phyloP scores from a whole-genome alignment of 2,888 invertebrate genomes.

The Digitonthophagus gazella region DNA sequence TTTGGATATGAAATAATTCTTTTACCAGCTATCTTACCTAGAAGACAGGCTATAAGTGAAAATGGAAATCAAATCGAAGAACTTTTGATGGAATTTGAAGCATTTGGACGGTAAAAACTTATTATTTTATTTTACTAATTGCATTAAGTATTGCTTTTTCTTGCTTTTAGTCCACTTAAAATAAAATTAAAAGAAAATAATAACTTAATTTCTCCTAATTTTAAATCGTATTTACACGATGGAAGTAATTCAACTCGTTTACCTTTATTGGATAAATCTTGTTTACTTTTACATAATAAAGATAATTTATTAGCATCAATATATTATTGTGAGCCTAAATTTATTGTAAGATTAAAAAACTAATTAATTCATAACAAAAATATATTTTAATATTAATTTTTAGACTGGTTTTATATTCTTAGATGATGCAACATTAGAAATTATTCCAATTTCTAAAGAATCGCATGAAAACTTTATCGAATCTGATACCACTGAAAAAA shows the following conservation, averaged over 20 bases:
- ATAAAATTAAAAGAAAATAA: conserved; percentile 63
- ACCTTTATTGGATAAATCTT: conserved; percentile 50
- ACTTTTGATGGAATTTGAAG: conserved; percentile 59
- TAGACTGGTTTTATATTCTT: conserved; percentile 69
- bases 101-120: conserved; percentile 58
- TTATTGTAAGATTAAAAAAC: conserved; percentile 56
- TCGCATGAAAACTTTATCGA: conserved; percentile 48
- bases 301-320: conserved; percentile 62
- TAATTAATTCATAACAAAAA: not conserved
- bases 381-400: conserved; percentile 18
- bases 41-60: conserved; percentile 46
- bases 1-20: conserved; percentile 62
- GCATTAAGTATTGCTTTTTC: conserved; percentile 13
- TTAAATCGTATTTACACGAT: conserved; percentile 59
- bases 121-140: conserved; percentile 10
- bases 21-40: conserved; percentile 56
- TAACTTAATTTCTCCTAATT: conserved; percentile 59
- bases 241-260: conserved; percentile 47
- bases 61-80: conserved; percentile 50
- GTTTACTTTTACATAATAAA: conserved; percentile 66
- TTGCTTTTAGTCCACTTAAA: conserved; percentile 55
- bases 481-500: conserved; percentile 44
- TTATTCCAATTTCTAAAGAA: conserved; percentile 60
- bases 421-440: conserved; percentile 67
- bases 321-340: conserved; percentile 63